phyloP scores from a whole-genome alignment of 2,113 vertebrate species.

The Neolamprologus toae region DNA sequence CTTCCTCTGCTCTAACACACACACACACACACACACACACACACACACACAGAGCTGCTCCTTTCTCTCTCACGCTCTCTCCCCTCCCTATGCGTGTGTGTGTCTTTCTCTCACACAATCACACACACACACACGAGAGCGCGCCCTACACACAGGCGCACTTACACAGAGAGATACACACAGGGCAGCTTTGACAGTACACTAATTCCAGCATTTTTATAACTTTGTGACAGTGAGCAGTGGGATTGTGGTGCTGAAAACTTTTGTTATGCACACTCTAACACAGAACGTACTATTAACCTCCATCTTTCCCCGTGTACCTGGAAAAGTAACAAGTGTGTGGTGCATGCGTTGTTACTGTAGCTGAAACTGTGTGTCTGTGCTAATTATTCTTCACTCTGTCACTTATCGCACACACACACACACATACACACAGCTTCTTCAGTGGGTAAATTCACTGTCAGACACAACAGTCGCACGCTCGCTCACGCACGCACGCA shows the following conservation, averaged over 20 bases:
- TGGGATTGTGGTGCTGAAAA: background rate
- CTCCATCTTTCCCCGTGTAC: background rate
- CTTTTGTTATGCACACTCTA: background rate
- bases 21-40: background rate
- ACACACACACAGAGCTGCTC: constrained; percentile 22
- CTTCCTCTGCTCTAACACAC: constrained; percentile 5
- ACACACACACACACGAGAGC: constrained; percentile 8
- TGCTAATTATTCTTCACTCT: background rate
- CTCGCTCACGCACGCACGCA: constrained; percentile 3
- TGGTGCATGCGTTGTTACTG: background rate
- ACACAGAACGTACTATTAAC: background rate
- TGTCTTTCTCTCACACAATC: constrained; percentile 26
- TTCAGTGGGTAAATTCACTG: background rate
- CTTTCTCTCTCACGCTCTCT: constrained; percentile 57
- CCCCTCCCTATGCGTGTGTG: constrained; percentile 12
- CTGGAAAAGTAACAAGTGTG: constrained; percentile 4
- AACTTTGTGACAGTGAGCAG: constrained; percentile 19
- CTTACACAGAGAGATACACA: constrained; percentile 11
- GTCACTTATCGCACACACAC: background rate
- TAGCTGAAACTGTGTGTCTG: background rate
- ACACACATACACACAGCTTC: background rate
- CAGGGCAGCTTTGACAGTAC: background rate
- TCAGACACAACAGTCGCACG: constrained; percentile 2
- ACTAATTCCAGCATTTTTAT: constrained; percentile 3
- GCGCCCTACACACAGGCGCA: constrained; percentile 1